A percentile compares a stretch with the other conserved stretches of the same genome.
These are phyloP conservation scores for Scomber scombrus DNA, from an alignment of 2,113 vertebrate genomes.

Conservation along the genomic window DNA sequence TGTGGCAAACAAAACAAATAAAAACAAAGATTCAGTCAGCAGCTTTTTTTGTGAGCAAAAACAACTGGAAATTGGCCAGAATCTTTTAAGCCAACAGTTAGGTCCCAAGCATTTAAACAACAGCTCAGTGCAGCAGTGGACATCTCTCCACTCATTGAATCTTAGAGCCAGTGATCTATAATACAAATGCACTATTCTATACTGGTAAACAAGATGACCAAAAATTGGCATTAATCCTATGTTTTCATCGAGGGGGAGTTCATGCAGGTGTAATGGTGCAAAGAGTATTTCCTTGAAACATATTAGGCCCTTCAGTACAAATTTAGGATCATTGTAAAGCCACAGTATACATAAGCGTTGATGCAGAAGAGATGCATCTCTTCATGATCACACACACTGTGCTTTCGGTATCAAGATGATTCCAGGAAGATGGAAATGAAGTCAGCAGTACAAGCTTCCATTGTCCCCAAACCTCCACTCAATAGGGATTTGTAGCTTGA, in stretches of 20 bases:
- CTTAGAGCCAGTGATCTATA: neutral
- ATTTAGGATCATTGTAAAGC: neutral
- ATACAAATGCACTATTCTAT: neutral
- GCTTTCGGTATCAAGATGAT: neutral
- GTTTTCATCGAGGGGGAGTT: neutral
- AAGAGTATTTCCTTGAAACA: conserved; percentile 10
- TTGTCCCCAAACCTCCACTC: neutral
- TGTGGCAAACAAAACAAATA: neutral
- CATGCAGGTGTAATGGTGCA: neutral
- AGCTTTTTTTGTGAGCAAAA: conserved; percentile 10
- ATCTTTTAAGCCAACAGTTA: conserved; percentile 9
- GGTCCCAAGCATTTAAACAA: conserved; percentile 7
- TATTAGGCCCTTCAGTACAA: neutral
- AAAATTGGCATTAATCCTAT: neutral
- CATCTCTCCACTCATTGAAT: neutral
- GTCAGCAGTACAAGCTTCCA: neutral
- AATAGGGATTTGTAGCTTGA: neutral
- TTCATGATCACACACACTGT: conserved; percentile 18
- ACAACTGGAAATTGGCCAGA: neutral
- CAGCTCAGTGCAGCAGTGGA: neutral
- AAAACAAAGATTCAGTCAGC: conserved; percentile 4
- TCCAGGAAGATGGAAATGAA: conserved; percentile 21
- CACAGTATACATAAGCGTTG: neutral
- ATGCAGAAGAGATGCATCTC: neutral
- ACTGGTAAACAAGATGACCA: neutral